phyloP scores from a whole-genome alignment of 2,888 invertebrate genomes.

The Chouioia cunea region DNA sequence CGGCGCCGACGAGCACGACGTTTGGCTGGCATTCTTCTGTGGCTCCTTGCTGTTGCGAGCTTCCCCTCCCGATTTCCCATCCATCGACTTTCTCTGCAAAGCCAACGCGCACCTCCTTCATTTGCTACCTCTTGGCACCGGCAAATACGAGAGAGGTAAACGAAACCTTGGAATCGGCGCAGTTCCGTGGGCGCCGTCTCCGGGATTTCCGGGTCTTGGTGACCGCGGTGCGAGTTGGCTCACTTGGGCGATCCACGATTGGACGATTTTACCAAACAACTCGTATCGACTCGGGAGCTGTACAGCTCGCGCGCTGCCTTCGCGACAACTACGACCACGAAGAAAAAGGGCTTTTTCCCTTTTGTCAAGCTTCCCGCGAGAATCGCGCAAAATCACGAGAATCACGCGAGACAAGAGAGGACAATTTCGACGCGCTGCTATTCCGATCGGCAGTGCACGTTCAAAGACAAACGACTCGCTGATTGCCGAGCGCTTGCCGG shows the following conservation, averaged over 20 bases:
- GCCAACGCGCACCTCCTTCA: too few relatives aligned
- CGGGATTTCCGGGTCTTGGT: constrained; percentile 59
- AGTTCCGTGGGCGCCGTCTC: constrained; percentile 58
- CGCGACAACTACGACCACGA: too few relatives aligned
- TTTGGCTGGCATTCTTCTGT: constrained; percentile 53
- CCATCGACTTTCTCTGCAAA: constrained; percentile 54
- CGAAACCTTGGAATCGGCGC: constrained; percentile 56
- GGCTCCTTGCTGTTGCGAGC: constrained; percentile 51
- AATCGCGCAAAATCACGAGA: too few relatives aligned
- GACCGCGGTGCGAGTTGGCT: constrained; percentile 55
- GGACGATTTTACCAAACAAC: constrained; percentile 3
- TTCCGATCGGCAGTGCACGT: too few relatives aligned
- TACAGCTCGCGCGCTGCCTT: too few relatives aligned
- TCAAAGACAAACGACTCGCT: constrained; percentile 41
- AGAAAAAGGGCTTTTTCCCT: too few relatives aligned
- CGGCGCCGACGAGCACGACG: constrained; percentile 52
- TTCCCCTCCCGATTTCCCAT: constrained; percentile 52
- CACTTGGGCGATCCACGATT: constrained; percentile 54
- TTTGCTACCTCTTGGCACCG: too few relatives aligned
- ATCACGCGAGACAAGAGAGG: too few relatives aligned
- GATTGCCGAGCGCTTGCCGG: constrained; percentile 33
- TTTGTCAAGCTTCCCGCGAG: too few relatives aligned
- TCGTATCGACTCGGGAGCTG: too few relatives aligned
- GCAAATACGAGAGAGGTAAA: background rate
- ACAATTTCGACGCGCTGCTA: background rate